phyloP scores from a whole-genome alignment of 2,888 invertebrate genomes.

The Loripinus fragilis region DNA sequence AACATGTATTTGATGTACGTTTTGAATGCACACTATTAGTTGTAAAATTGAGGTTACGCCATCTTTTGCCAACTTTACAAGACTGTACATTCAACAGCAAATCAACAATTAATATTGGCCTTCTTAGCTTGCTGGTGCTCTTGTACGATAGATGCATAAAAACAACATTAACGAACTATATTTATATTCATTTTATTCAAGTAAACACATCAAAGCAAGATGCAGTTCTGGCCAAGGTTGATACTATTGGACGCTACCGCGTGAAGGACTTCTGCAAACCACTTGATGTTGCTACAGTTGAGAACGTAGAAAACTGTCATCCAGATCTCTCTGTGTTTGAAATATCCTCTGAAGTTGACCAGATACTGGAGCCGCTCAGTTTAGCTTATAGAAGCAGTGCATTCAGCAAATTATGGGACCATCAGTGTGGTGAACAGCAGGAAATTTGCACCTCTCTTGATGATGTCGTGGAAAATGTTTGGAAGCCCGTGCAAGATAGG shows the following conservation, averaged over 20 bases:
- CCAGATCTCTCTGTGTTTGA: background rate
- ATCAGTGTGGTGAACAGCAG: background rate
- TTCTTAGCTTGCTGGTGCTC: too few species aligned
- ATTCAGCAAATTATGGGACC: conserved; percentile 14
- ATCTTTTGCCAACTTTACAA: too few species aligned
- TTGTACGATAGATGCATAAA: too few species aligned
- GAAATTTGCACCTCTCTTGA: background rate
- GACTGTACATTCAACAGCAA: too few species aligned
- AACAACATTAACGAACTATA: too few species aligned
- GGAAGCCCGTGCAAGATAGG: conserved; percentile 15
- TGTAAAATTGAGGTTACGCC: too few species aligned
- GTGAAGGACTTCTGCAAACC: conserved; percentile 21
- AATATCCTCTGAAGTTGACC: background rate
- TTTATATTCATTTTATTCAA: too few species aligned
- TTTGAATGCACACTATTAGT: too few species aligned
- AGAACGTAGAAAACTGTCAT: background rate
- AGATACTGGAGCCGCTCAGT: background rate
- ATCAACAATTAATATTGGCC: too few species aligned
- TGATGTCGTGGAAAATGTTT: conserved; percentile 4
- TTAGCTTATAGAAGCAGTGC: background rate
- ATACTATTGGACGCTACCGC: background rate
- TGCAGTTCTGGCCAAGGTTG: background rate
- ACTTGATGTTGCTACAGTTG: background rate
- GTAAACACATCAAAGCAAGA: background rate
- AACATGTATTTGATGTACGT: too few species aligned